phyloP scores from a whole-genome alignment of 2,113 vertebrate species.

The Periophthalmodon schlosseri region DNA sequence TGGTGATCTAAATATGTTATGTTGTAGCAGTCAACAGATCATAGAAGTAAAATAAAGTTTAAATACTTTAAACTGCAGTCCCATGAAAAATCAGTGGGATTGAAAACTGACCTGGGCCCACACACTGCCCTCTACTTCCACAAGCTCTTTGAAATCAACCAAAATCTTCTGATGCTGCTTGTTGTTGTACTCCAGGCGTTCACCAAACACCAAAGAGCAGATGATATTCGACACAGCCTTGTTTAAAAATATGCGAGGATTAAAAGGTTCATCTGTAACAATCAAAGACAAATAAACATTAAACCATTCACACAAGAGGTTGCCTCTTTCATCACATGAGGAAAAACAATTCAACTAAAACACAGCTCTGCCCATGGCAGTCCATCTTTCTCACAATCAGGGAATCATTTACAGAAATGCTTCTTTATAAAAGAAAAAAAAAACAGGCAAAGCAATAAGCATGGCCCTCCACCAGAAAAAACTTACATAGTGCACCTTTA shows the following conservation, averaged over 20 bases:
- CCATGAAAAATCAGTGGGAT: background rate
- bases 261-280: constrained; percentile 77
- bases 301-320: background rate
- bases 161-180: constrained; percentile 35
- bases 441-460: no score
- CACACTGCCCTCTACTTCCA: constrained; percentile 17
- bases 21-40: no score
- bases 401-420: no score
- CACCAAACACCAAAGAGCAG: constrained; percentile 63
- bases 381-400: no score
- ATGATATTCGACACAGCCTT: constrained; percentile 75
- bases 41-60: no score
- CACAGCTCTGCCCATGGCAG: no score
- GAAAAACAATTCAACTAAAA: no score
- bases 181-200: constrained; percentile 55
- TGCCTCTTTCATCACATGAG: no score
- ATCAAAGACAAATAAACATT: background rate
- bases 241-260: constrained; percentile 77
- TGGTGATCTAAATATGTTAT: no score
- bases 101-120: constrained; percentile 36
- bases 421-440: no score
- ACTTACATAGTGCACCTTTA: background rate
- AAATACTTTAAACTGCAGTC: background rate
- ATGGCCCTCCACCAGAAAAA: no score
- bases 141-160: background rate